Percentiles rank a stretch among this genome's conserved stretches.
Evolutionary conservation across 2,797 vertebrate genomes (phyloP).

Genomic region (Eremophila alpestris): DNA sequence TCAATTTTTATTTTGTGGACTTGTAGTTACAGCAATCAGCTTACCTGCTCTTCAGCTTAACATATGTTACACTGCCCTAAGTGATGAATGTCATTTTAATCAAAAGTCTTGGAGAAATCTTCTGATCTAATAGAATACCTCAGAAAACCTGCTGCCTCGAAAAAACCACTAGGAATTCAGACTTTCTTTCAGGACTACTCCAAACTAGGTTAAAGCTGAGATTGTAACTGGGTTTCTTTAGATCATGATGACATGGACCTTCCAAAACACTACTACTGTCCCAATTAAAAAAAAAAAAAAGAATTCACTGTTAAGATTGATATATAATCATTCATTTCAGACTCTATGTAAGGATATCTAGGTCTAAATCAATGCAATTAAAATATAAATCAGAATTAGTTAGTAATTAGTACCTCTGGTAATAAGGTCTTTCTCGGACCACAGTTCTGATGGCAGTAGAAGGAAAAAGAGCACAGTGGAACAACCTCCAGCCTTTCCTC

Average conservation of each 20-base stretch:
- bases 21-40: constrained; percentile 63
- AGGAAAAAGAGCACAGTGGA: neutral
- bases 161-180: neutral
- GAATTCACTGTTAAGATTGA: neutral
- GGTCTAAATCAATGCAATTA: neutral
- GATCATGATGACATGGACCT: neutral
- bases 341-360: neutral
- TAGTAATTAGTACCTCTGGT: neutral
- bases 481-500: neutral
- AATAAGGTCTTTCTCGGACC: neutral
- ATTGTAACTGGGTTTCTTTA: neutral
- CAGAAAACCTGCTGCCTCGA: neutral
- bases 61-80: neutral
- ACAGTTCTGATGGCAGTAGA: neutral
- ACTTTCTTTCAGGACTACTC: neutral
- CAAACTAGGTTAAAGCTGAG: neutral
- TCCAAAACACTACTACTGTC: neutral
- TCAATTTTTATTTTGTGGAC: constrained; percentile 69
- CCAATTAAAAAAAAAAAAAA: neutral
- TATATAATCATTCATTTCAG: neutral
- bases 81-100: constrained; percentile 58
- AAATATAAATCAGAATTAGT: neutral
- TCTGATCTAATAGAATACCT: constrained; percentile 8
- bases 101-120: constrained; percentile 24
- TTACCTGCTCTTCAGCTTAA: constrained; percentile 36